Percentiles rank a stretch among this genome's conserved stretches.
Conservation (phyloP, 2,888 invertebrate genomes). For the Thelaira solivaga region DNA sequence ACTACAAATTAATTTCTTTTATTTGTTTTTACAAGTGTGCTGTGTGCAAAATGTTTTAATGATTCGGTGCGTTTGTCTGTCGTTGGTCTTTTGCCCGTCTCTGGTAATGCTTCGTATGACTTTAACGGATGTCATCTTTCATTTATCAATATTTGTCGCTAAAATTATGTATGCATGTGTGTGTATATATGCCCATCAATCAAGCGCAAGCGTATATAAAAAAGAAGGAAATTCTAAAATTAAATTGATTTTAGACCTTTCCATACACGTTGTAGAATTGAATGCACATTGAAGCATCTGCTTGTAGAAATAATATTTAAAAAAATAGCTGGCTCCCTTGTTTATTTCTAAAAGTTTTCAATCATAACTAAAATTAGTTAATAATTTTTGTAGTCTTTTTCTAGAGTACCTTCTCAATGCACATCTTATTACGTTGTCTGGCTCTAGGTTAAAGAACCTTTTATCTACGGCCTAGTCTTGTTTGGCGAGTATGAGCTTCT, state of each 20-base stretch:
- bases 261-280: too few relatives aligned
- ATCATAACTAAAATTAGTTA: too few relatives aligned
- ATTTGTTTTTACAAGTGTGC: constrained; percentile 50
- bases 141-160: constrained; percentile 64
- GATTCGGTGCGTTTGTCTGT: constrained; percentile 2
- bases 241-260: constrained; percentile 7
- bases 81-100: constrained; percentile 5
- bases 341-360: too few relatives aligned
- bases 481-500: too few relatives aligned
- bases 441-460: too few relatives aligned
- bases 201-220: constrained; percentile 23
- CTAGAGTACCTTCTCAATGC: too few relatives aligned
- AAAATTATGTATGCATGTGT: constrained; percentile 43
- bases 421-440: too few relatives aligned
- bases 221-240: constrained; percentile 28
- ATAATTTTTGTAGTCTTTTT: too few relatives aligned
- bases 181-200: constrained; percentile 11
- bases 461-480: too few relatives aligned
- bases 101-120: constrained; percentile 10
- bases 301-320: too few relatives aligned
- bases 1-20: constrained; percentile 29
- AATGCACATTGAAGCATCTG: too few relatives aligned
- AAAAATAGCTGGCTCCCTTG: too few relatives aligned
- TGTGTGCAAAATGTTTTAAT: constrained; percentile 58
- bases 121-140: constrained; percentile 64